Evolutionary conservation across 2,113 vertebrate species (phyloP).

Genomic region (Miniopterus natalensis): DNA sequence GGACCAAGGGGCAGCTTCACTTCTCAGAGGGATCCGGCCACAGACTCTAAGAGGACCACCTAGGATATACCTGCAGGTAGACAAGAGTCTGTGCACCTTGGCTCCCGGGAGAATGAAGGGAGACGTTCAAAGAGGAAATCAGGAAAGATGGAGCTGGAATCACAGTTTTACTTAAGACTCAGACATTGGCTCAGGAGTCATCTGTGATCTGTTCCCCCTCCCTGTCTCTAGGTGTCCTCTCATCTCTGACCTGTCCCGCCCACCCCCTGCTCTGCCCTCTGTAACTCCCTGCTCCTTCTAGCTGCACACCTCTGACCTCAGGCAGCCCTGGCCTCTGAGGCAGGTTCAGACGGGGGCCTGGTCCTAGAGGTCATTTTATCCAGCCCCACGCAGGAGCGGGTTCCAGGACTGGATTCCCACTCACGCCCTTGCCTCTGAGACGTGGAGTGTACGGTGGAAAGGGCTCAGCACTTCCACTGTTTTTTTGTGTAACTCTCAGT

Average conservation of each 20-base stretch:
- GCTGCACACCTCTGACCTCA: background rate
- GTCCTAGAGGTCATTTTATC: background rate
- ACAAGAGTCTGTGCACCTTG: background rate
- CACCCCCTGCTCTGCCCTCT: background rate
- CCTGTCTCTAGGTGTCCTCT: background rate
- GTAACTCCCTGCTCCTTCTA: background rate
- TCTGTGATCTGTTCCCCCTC: background rate
- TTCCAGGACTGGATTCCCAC: background rate
- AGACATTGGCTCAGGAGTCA: background rate
- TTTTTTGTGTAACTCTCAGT: background rate
- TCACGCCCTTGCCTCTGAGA: background rate
- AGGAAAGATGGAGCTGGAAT: background rate
- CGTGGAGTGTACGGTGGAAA: background rate
- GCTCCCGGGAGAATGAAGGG: background rate
- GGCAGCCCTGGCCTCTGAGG: background rate
- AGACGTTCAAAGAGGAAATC: background rate
- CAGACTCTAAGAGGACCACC: background rate
- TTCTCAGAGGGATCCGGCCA: background rate
- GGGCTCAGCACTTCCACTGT: rapidly evolving
- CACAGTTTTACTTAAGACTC: background rate
- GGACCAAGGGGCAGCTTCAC: background rate
- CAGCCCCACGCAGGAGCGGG: background rate
- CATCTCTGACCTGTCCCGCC: background rate
- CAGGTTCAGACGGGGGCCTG: rapidly evolving
- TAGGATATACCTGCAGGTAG: background rate